A percentile compares a stretch with the other conserved stretches of the same genome.
Conservation (phyloP, 1,140 invertebrate species). For the Macrosteles quadrilineatus region DNA sequence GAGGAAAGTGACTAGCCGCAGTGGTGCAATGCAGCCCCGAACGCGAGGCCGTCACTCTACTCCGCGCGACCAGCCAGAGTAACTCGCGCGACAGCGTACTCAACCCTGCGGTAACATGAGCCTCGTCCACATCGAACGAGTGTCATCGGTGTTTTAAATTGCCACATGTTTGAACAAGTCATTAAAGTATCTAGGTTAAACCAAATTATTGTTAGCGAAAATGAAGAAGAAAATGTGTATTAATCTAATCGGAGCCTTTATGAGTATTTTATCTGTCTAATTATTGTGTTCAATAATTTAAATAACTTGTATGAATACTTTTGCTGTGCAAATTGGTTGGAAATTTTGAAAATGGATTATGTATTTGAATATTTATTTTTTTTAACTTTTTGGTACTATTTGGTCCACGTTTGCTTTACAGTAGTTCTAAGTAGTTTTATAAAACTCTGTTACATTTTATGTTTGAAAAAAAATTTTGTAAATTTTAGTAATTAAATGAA, state of each 20-base stretch:
- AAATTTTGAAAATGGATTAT: too few species aligned
- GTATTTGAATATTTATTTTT: too few species aligned
- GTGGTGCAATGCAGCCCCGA: constrained; percentile 58
- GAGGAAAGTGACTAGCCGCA: constrained; percentile 74
- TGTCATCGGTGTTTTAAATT: neutral
- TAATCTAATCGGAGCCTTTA: neutral
- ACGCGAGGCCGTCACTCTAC: constrained; percentile 65
- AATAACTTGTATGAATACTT: too few species aligned
- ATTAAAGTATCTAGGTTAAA: neutral
- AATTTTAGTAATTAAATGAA: too few species aligned
- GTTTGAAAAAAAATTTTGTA: too few species aligned
- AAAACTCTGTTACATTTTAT: too few species aligned
- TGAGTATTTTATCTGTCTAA: neutral
- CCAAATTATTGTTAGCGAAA: neutral
- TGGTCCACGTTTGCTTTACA: too few species aligned
- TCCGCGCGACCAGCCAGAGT: constrained; percentile 66
- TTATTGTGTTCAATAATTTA: neutral
- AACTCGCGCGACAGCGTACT: constrained; percentile 66
- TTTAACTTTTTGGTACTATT: too few species aligned
- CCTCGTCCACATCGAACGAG: too few species aligned
- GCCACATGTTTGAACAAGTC: neutral
- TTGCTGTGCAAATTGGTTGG: too few species aligned
- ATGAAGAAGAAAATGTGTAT: neutral
- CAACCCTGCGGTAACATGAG: constrained; percentile 29
- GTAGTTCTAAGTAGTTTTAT: too few species aligned